These are phyloP conservation scores for Diadumene lineata DNA, from an alignment of 92 coral and sea anemone species.

Conservation along the genomic window DNA sequence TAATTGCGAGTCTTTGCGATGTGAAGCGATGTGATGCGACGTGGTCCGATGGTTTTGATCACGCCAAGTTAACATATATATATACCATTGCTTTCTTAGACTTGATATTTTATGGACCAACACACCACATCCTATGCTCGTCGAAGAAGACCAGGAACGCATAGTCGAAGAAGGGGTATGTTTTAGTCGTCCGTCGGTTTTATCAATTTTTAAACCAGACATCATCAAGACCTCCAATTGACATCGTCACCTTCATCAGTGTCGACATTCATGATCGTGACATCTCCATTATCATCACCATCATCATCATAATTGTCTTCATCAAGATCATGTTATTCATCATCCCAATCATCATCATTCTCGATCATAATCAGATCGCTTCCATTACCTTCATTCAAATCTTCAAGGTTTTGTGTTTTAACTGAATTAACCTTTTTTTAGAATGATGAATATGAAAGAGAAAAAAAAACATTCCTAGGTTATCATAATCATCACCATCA, in stretches of 20 bases:
- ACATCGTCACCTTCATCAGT: neutral
- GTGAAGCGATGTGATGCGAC: too few species aligned
- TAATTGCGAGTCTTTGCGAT: too few species aligned
- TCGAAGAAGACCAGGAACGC: constrained; percentile 10
- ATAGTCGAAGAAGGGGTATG: constrained; percentile 27
- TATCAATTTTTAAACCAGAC: neutral
- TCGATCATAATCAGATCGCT: neutral
- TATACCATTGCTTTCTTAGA: neutral
- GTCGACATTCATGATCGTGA: neutral
- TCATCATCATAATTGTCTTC: neutral
- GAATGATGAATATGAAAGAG: too few species aligned
- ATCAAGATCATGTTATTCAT: neutral
- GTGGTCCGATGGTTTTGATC: too few species aligned
- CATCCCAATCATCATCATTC: neutral
- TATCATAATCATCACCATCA: constrained; percentile 9
- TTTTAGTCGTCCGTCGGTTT: neutral
- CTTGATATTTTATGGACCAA: constrained; percentile 13
- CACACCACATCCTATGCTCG: constrained; percentile 20
- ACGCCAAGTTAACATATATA: too few species aligned
- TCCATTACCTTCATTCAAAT: neutral
- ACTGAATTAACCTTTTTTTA: too few species aligned
- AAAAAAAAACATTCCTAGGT: too few species aligned
- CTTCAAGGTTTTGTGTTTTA: neutral
- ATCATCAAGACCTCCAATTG: neutral
- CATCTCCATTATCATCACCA: neutral